phyloP scores from a whole-genome alignment of 64 coral and sea anemone species.

The Actinia equina region DNA sequence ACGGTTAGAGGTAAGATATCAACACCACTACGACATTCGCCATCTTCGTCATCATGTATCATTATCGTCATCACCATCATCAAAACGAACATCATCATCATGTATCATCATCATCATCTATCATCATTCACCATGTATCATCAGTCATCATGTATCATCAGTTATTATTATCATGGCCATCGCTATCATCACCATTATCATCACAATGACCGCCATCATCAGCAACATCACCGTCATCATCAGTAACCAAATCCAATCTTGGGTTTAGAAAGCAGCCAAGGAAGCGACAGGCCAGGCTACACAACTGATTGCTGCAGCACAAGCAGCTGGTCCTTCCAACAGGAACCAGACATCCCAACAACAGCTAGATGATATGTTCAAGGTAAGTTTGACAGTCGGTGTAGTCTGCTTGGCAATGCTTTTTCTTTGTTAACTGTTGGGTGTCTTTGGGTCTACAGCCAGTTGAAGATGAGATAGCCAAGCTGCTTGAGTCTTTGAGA shows the following conservation, averaged over 20 bases:
- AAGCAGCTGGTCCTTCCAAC: conserved; percentile 73
- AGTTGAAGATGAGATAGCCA: conserved; percentile 45
- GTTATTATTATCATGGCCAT: not conserved
- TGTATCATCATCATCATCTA: not conserved
- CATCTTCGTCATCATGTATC: not conserved
- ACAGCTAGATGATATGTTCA: conserved; percentile 72
- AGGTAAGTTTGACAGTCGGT: conserved; percentile 32
- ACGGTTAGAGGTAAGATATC: conserved; percentile 71
- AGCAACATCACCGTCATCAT: not conserved
- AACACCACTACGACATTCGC: not conserved
- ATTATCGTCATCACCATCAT: not conserved
- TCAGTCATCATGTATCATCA: not conserved
- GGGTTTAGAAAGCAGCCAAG: conserved; percentile 70
- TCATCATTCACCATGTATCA: not conserved
- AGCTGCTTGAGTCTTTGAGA: conserved; percentile 46
- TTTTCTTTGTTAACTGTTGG: not conserved
- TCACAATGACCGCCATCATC: not conserved
- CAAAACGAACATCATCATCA: no score
- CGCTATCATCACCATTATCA: not conserved
- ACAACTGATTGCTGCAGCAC: conserved; percentile 83
- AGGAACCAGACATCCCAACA: conserved; percentile 97
- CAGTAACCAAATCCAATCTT: not conserved
- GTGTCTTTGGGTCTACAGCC: conserved; percentile 27
- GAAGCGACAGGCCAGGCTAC: conserved; percentile 92
- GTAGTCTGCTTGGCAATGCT: not conserved